These are phyloP conservation scores for Lichenostomus cassidix DNA, from an alignment of 2,113 vertebrate genomes.

Conservation along the genomic window DNA sequence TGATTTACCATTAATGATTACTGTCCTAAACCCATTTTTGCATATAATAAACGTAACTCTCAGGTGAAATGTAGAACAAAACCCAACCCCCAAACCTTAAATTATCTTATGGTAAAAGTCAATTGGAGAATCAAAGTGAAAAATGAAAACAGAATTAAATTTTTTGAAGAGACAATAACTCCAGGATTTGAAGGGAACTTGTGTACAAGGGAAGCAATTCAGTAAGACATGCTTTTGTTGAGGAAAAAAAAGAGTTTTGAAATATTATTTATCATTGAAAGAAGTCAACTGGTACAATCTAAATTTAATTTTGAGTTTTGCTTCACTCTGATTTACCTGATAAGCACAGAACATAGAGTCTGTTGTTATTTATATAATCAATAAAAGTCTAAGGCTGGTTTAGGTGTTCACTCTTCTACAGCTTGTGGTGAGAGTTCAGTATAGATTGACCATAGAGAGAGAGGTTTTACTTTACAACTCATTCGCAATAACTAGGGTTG, in stretches of 20 bases:
- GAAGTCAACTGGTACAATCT: not conserved
- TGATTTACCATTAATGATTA: not conserved
- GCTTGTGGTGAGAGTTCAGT: not conserved
- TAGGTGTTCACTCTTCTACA: not conserved
- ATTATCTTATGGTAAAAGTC: not conserved
- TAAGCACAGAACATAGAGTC: not conserved
- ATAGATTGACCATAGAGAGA: not conserved
- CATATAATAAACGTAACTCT: not conserved
- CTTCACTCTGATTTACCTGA: not conserved
- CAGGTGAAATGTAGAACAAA: not conserved
- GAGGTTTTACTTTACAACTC: not conserved
- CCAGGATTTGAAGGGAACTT: not conserved
- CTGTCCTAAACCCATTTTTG: not conserved
- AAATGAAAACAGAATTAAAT: not conserved
- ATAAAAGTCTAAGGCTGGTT: not conserved
- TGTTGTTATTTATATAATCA: not conserved
- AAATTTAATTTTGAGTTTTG: not conserved
- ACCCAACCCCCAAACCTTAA: not conserved
- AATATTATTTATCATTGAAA: not conserved
- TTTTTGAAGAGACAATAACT: not conserved
- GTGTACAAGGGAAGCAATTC: not conserved
- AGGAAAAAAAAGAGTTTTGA: not conserved
- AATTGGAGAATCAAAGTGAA: not conserved
- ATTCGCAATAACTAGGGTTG: not conserved
- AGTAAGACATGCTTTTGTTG: not conserved